Conservation (phyloP, 2,113 vertebrate species). For the Trematocara nigrifrons region DNA sequence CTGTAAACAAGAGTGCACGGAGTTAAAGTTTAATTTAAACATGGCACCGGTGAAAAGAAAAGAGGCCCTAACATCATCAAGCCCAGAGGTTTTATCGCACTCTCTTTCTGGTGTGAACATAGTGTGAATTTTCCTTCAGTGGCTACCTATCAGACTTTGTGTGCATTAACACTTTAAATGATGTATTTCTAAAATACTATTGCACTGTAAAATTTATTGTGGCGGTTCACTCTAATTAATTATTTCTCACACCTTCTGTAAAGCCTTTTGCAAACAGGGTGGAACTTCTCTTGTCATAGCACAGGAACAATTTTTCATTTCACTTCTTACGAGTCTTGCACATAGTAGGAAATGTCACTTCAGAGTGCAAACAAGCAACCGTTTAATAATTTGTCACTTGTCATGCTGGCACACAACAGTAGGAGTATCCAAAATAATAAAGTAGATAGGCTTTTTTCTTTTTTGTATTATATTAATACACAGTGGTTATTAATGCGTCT, state of each 20-base stretch:
- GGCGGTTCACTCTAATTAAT: background rate
- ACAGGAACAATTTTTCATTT: background rate
- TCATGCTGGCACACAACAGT: background rate
- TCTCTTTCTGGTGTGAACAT: background rate
- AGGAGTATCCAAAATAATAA: background rate
- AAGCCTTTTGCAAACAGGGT: background rate
- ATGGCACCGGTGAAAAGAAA: background rate
- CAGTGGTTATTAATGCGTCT: accelerated
- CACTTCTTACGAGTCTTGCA: background rate
- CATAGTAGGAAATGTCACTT: background rate
- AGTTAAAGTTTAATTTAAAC: background rate
- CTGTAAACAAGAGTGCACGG: background rate
- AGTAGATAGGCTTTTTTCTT: background rate
- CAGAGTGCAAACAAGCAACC: background rate
- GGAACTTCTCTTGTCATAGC: background rate
- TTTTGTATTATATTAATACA: background rate
- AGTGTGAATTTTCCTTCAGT: background rate
- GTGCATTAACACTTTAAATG: background rate
- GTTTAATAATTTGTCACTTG: background rate
- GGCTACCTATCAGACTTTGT: background rate
- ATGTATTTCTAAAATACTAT: background rate
- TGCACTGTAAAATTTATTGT: background rate
- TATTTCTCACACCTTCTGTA: background rate
- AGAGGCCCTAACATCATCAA: background rate
- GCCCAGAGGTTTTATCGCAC: background rate